Conservation (phyloP, 2,888 invertebrate species). For the Julus scanicus region DNA sequence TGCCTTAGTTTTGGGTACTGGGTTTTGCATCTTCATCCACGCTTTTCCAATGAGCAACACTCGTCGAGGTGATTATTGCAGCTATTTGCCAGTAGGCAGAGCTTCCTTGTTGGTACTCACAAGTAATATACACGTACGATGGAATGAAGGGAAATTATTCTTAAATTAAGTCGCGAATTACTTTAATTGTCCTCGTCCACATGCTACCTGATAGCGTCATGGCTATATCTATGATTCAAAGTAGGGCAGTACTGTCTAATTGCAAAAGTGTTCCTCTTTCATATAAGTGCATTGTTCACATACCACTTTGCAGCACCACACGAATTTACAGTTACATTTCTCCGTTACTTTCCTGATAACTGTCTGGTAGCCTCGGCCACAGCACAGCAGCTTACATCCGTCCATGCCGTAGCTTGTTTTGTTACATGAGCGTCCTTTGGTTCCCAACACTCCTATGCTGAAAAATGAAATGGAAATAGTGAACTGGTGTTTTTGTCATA, state of each 20-base stretch:
- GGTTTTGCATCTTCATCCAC: not conserved
- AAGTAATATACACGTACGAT: conserved; percentile 14
- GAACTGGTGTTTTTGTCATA: too few relatives aligned
- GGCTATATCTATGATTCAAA: conserved; percentile 10
- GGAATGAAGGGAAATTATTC: conserved; percentile 16
- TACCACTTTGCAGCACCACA: conserved; percentile 90
- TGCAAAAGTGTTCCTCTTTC: conserved; percentile 87
- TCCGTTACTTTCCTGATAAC: conserved; percentile 83
- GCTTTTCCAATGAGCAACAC: not conserved
- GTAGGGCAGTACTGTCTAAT: conserved; percentile 69
- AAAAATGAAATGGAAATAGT: conserved; percentile 58
- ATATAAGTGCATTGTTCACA: conserved; percentile 84
- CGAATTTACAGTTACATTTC: conserved; percentile 89
- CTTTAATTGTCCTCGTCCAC: not conserved
- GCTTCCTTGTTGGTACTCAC: conserved; percentile 11
- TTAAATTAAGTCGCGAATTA: conserved; percentile 22
- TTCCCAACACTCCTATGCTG: conserved; percentile 84
- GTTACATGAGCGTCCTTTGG: conserved; percentile 84
- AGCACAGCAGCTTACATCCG: conserved; percentile 87
- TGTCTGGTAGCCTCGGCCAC: conserved; percentile 89
- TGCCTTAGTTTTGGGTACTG: conserved; percentile 31
- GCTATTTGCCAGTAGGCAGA: not conserved
- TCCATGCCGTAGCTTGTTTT: conserved; percentile 85
- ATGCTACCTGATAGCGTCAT: conserved; percentile 5
- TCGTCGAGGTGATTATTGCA: conserved; percentile 26